Percentiles rank a stretch among this genome's conserved stretches.
Evolutionary conservation across 1,140 invertebrate genomes (phyloP).

Genomic region (Calliphora vicina): DNA sequence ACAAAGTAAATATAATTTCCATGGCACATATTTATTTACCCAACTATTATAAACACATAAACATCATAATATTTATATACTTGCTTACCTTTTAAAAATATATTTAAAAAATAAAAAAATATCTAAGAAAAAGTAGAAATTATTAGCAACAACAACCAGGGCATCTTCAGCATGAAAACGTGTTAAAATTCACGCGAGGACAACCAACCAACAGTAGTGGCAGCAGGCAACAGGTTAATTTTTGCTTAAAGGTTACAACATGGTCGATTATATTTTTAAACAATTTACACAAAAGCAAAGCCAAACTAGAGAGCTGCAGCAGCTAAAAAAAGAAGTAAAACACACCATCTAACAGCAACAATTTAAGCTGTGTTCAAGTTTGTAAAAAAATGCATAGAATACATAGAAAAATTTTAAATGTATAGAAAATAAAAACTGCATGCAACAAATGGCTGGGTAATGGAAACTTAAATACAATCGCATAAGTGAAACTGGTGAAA

Average conservation of each 20-base stretch:
- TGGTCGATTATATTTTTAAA: slow-evolving; percentile 30
- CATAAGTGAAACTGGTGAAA: neutral
- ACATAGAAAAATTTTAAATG: neutral
- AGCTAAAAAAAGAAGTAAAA: neutral
- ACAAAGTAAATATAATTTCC: slow-evolving; percentile 14
- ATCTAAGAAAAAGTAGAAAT: neutral
- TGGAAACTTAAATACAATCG: slow-evolving; percentile 5
- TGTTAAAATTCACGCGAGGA: slow-evolving; percentile 28
- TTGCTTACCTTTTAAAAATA: neutral
- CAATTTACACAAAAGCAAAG: slow-evolving; percentile 15
- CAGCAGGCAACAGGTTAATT: slow-evolving; percentile 30
- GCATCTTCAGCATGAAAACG: slow-evolving; percentile 23
- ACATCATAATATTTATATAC: too few species aligned
- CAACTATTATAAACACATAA: neutral
- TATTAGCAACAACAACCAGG: slow-evolving; percentile 12
- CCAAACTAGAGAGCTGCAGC: neutral
- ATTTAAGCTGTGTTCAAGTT: neutral
- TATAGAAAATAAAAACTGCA: neutral
- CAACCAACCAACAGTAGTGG: slow-evolving; percentile 18
- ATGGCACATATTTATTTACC: neutral
- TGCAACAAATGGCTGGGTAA: slow-evolving; percentile 6
- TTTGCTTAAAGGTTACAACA: slow-evolving; percentile 30
- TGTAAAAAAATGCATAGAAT: neutral
- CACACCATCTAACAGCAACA: neutral
- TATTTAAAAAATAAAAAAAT: too few species aligned